phyloP scores from a whole-genome alignment of 2,797 vertebrate species.

The Hypotaenidia okinawae region DNA sequence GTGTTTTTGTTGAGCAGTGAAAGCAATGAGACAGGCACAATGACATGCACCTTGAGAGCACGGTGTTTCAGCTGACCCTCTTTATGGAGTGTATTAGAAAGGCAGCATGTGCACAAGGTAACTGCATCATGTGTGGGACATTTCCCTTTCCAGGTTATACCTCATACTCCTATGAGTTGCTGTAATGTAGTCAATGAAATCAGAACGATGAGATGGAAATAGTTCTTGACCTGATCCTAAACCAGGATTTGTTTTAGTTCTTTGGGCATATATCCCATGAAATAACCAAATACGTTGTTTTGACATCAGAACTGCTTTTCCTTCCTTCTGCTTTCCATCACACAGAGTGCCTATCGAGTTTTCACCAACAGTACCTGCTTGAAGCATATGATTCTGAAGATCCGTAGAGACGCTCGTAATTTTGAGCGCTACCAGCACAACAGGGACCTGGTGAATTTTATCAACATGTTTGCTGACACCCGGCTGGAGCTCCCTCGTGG shows the following conservation, averaged over 20 bases:
- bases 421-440: constrained; percentile 99
- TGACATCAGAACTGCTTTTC: not conserved
- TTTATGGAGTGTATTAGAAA: not conserved
- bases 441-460: constrained; percentile 94
- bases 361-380: constrained; percentile 97
- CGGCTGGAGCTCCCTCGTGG: constrained; percentile 92
- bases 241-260: not conserved
- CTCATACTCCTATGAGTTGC: not conserved
- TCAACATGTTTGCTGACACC: constrained; percentile 95
- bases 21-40: not conserved
- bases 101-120: not conserved
- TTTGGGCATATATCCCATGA: not conserved
- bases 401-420: constrained; percentile 94
- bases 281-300: not conserved
- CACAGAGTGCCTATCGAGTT: constrained; percentile 92
- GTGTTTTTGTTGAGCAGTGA: not conserved
- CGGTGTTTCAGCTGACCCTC: not conserved
- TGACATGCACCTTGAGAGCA: not conserved
- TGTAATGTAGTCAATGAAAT: not conserved
- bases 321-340: not conserved
- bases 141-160: not conserved
- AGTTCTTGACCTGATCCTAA: not conserved
- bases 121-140: not conserved
- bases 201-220: not conserved
- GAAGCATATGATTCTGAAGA: constrained; percentile 98